Evolutionary conservation across 2,888 invertebrate genomes (phyloP), one percentile per base, ranked within the genome.

Genomic region (Andrena haemorrhoa): DNA sequence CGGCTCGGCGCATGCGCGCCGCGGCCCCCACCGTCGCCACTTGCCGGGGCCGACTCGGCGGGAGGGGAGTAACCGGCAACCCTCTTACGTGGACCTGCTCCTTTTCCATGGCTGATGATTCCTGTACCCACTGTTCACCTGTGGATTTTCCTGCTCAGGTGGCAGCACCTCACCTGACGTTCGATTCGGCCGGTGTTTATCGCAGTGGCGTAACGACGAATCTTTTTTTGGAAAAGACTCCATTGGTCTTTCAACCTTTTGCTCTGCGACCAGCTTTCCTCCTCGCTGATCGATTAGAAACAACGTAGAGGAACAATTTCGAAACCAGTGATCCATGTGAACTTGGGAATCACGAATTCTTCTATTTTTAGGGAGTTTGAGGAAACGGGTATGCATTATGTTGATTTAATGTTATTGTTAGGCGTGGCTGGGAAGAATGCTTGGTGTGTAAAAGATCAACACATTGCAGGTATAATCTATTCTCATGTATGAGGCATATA

Each of bases 91-190:
- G 82, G 87, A 88, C 86, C 86, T 85, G 87, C 82, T 88, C 70
- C 84, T 84, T 83, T 85, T 80, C 56, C 83, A 75, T 79, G 78
- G 51, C 56, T 16, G 41, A 41, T 41, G 49, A 61, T 41, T 47
- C 56, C 23, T 47, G 5, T 47, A 41, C 74, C 58, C 65, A 64
- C 71, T 63, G 56, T 79, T 86, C 84, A 89, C 84, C 84, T 88
- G 88, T 78, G 71, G 71, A 82, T 84, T 75, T 83, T 75, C 78
- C 83, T 85, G 69, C 78, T 89, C 88, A 88, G 91, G 88, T 88
- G 89, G 89, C 89, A 90, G 89, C 91, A 91, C 90, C 79, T 89
- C 82, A 73, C 84, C 81, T 77, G 84, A 75, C 71, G 8, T 29
- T 60, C 53, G 53, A 73, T 76, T 83, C 73, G 20, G n/a, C 49